Base-by-base conservation (phyloP, 2,797 vertebrate species). In the Lophotriccus pileatus region DNA sequence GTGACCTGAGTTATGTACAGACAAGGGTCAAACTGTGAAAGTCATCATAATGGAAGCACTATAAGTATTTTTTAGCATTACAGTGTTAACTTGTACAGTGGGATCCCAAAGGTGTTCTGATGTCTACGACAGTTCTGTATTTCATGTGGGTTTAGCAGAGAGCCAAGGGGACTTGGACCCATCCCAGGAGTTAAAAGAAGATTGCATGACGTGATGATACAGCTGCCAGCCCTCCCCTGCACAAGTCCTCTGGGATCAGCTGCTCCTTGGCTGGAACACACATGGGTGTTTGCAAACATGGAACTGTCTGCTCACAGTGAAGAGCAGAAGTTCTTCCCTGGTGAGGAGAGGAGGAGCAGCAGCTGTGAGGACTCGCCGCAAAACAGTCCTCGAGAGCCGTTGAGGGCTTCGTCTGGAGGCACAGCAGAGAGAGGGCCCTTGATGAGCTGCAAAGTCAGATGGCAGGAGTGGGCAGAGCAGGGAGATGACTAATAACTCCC, bases 201-300 rank as follows among this genome's bases (percentile, higher is more conserved):
- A 16, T 32, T 41, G 17, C 6, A 8, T 10, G 82, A 16, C 3
- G 2, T 2, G 46, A 5, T 6, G 34, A 43, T 41, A 44, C 30
- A 60, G 25, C 49, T 86, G 72, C 49, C 68, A 85, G 59, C 23
- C n/a, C 14, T 44, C 44, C 30, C 63, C 62, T 84, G 74, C 60
- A 19, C 30, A 21, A 3, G 13, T 47, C 27, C 4, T 2, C 28
- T n/a, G 68, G 56, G 41, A 47, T 47, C 82, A 56, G 49, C 68
- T 55, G 23, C 28, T 28, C 46, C n/a, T 74, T 6, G 36, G 59
- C 68, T 69, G 32, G 28, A 44, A 10, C 32, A 85, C 21, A 24
- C 28, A 2, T 0, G 7, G 24, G 2, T 24, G 37, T 4, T 60
- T 39, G 69, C 39, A 66, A 49, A 77, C 3, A 2, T 0, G 3